Evolutionary conservation across 2,888 invertebrate species (phyloP).

Genomic region (Scaptomyza cyrtandrae): DNA sequence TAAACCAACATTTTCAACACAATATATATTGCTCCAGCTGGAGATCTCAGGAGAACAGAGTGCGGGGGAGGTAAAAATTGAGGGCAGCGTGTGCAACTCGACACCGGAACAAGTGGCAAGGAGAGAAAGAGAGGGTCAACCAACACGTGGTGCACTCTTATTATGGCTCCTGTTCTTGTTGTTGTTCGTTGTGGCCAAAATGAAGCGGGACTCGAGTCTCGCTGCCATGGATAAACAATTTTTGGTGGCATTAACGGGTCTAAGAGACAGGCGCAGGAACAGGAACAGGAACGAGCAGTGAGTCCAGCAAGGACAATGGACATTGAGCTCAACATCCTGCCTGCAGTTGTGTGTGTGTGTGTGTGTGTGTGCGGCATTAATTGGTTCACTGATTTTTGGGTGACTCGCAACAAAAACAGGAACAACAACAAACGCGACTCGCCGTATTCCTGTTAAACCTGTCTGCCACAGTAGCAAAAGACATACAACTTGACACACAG

Average conservation of each 20-base stretch:
- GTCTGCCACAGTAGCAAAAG: constrained; percentile 52
- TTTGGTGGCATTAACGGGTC: constrained; percentile 60
- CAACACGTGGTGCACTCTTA: constrained; percentile 45
- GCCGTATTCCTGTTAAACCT: constrained; percentile 57
- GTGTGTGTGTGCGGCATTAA: constrained; percentile 63
- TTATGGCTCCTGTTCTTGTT: constrained; percentile 6
- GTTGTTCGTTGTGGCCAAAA: constrained; percentile 37
- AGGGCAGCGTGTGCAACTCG: constrained; percentile 70
- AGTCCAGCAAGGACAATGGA: constrained; percentile 61
- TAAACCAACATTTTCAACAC: constrained; percentile 78
- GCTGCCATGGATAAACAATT: constrained; percentile 52
- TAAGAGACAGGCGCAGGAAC: constrained; percentile 1
- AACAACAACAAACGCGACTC: constrained; percentile 7
- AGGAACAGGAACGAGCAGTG: constrained; percentile 2
- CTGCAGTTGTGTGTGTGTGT: constrained; percentile 43
- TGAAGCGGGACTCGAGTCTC: constrained; percentile 34
- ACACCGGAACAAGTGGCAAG: constrained; percentile 78
- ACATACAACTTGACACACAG: not conserved
- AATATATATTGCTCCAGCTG: constrained; percentile 48
- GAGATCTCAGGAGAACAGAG: not conserved
- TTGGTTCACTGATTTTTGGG: constrained; percentile 76
- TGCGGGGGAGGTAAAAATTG: constrained; percentile 19
- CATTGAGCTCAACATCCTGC: constrained; percentile 74
- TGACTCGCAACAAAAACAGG: constrained; percentile 12
- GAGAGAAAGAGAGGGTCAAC: constrained; percentile 1